phyloP scores from a whole-genome alignment of 1,140 invertebrate species.

The Geopemphigus sp. region DNA sequence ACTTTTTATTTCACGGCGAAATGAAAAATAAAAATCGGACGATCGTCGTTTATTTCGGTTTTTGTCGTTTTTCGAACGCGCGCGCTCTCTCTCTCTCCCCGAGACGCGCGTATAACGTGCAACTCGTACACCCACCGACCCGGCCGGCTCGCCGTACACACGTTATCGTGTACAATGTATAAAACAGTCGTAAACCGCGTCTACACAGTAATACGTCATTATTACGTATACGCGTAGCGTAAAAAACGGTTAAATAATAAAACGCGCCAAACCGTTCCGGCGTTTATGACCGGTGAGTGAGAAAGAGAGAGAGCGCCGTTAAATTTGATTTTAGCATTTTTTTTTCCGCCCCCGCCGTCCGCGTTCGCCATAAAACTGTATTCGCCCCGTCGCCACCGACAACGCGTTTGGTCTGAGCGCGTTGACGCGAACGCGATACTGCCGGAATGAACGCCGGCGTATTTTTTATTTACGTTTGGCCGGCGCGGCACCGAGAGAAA shows the following conservation, averaged over 20 bases:
- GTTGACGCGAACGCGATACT: no score
- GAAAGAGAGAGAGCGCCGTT: no score
- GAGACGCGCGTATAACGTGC: neutral
- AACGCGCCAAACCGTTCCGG: constrained; percentile 25
- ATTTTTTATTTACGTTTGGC: neutral
- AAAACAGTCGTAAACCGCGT: constrained; percentile 32
- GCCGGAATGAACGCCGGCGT: no score
- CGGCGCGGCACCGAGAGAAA: neutral
- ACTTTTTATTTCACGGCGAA: constrained; percentile 15
- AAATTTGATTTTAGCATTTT: constrained; percentile 39
- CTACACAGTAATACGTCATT: constrained; percentile 19
- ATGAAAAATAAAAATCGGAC: constrained; percentile 13
- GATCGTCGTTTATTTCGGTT: neutral
- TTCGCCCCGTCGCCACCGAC: neutral
- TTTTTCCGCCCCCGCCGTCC: neutral
- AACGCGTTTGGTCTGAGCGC: constrained; percentile 6
- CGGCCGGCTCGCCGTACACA: neutral
- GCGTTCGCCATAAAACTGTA: neutral
- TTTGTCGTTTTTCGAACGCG: no score
- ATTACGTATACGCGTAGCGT: neutral
- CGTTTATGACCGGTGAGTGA: constrained; percentile 22
- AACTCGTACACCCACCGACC: no score
- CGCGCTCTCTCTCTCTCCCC: no score
- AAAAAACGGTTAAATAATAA: constrained; percentile 44
- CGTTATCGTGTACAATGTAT: constrained; percentile 18